phyloP scores from a whole-genome alignment of 1,140 invertebrate genomes.

The Tetragonula clypearis region DNA sequence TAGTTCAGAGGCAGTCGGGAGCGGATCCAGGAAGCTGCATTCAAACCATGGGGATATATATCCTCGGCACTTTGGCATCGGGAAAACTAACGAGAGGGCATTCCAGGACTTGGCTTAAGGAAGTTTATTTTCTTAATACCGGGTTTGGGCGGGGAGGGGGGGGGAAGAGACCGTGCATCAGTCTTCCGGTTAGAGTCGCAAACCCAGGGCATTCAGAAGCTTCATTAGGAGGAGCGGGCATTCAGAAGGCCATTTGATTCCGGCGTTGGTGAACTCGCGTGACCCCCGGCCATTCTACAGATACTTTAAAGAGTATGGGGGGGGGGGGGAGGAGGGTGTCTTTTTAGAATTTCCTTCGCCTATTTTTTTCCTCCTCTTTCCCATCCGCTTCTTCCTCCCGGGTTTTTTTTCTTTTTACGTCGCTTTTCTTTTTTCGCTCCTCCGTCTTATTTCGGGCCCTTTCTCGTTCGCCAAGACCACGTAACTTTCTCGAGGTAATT shows the following conservation, averaged over 20 bases:
- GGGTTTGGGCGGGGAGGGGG: too few relatives aligned
- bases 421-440: too few relatives aligned
- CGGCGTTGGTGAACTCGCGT: slow-evolving; percentile 14
- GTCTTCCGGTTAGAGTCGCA: slow-evolving; percentile 39
- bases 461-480: background rate
- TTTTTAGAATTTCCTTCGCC: slow-evolving; percentile 17
- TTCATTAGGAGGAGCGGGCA: slow-evolving; percentile 47
- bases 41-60: slow-evolving; percentile 54
- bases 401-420: too few relatives aligned
- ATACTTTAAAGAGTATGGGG: slow-evolving; percentile 32
- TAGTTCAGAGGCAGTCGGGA: slow-evolving; percentile 10
- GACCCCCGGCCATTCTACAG: background rate
- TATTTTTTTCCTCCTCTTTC: background rate
- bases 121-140: slow-evolving; percentile 67
- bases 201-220: slow-evolving; percentile 37
- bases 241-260: slow-evolving; percentile 51
- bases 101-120: slow-evolving; percentile 46
- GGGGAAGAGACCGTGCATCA: slow-evolving; percentile 25
- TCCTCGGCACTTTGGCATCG: slow-evolving; percentile 53
- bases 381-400: background rate
- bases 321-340: background rate
- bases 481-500: slow-evolving; percentile 9
- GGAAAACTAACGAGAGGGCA: slow-evolving; percentile 62
- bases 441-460: background rate
- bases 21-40: slow-evolving; percentile 45